These are phyloP conservation scores for Clamator glandarius DNA, from an alignment of 2,797 vertebrate species.

Conservation along the genomic window DNA sequence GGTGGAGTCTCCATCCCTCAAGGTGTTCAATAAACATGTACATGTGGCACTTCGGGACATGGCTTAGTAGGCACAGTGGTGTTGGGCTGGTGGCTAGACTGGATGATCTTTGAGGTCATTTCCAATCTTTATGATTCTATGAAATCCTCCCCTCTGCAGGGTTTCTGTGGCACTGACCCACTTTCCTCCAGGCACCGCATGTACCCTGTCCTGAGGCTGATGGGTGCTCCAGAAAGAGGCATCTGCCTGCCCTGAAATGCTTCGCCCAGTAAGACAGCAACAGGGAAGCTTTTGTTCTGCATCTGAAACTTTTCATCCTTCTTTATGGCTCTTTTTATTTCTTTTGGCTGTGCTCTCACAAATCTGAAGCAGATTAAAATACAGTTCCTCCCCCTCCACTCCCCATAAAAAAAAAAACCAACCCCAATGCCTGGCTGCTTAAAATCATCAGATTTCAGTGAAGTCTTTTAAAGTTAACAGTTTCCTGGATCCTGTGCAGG, in stretches of 20 bases:
- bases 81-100: no score
- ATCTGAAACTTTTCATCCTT: slow-evolving; percentile 21
- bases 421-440: slow-evolving; percentile 28
- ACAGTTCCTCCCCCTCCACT: neutral
- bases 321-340: slow-evolving; percentile 41
- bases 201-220: slow-evolving; percentile 3
- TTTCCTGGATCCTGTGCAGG: slow-evolving; percentile 51
- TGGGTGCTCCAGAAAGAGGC: slow-evolving; percentile 80
- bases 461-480: slow-evolving; percentile 37
- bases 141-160: neutral
- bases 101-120: no score
- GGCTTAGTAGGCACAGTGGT: no score
- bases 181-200: fast-evolving
- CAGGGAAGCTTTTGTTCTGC: slow-evolving; percentile 41
- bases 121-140: no score
- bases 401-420: neutral
- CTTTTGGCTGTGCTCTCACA: neutral
- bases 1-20: no score
- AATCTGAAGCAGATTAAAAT: slow-evolving; percentile 57
- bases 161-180: neutral
- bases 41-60: no score
- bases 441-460: slow-evolving; percentile 20
- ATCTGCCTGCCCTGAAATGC: slow-evolving; percentile 74
- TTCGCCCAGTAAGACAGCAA: neutral
- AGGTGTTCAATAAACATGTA: no score